Base-by-base conservation (phyloP, 2,797 vertebrate genomes). In the Rhodeus uyekii region DNA sequence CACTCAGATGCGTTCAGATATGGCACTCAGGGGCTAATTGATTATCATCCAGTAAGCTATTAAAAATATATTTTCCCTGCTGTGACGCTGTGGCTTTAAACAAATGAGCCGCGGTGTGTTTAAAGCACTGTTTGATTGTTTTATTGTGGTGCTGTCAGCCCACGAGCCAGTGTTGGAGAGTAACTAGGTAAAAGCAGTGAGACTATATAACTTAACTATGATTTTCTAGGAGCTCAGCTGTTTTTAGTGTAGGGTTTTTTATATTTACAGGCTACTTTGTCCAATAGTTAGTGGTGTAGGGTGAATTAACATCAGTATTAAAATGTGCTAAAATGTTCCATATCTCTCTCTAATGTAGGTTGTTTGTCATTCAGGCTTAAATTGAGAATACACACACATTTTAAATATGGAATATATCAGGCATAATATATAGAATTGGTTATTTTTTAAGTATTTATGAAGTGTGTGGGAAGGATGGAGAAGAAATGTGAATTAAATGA, bases 11-110 rank as follows among this genome's bases (percentile, higher is more conserved):
- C 46, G 50, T 71, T 79, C 39, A 50, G 63, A 68, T 83, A 53
- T 24, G 48, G 19, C 27, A 76, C 76, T 83, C 65, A 53, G 69
- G 71, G 60, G 60, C 46, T 80, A 74, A 83, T 78, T 86, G 82
- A 88, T 83, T 77, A 78, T 46, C 60, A 78, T 83, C 77, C 72
- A 67, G 77, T 78, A 58, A 60, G 61, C 68, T 71, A 85, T 85
- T 84, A 81, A 53, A 61, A 81, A 67, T 19, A 76, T 65, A 64
- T 76, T 72, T 74, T 36, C 55, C 46, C 65, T 67, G 44, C 24
- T 77, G 68, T 61, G 76, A 61, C 0, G 44, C 81, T 22, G 32
- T 50, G 55, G 82, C 32, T 69, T 77, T 82, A 77, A 76, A n/a
- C 58, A 81, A 74, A 53, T 53, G 34, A 34, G 74, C 14, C 6